Evolutionary conservation across 92 coral and sea anemone genomes (phyloP), one percentile per base, ranked within the genome.

Genomic region (Bergia sp.): DNA sequence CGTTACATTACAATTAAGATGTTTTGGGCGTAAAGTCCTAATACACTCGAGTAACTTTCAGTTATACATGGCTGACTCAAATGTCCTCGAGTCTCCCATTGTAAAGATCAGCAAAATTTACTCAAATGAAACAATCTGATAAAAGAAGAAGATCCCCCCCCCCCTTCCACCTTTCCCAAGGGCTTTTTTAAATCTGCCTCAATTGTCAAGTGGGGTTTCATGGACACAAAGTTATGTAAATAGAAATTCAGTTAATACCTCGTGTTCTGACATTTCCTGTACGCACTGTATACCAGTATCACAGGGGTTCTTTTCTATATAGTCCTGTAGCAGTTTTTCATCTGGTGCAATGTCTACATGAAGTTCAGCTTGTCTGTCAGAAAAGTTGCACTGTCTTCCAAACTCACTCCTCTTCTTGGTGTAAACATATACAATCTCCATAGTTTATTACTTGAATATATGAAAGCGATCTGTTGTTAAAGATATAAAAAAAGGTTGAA

Each of bases 261-360:
- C 99, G 86, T 97, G 99, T 85, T 96, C 99, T 0, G 99, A 97
- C 99, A 97, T 97, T 92, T 97, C 99, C 88, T 97, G 99, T 9
- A 95, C 96, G 93, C 99, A 97, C 76, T 97, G 99, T 79, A 97
- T 97, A 6, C 99, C 99, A 87, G 98, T 97, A 85, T 97, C 99
- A 72, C 99, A 97, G 0, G 99, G 99, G 79, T 97, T 97, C 86
- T 95, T 97, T 91, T 97, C 99, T 74, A 97, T 91, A 73, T 97
- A 97, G 64, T 97, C 99, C 53, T 94, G 96, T 18, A 95, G 90
- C 89, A 97, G 89, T 79, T 96, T 97, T 64, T 97, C 99, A 81
- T 97, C 99, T 42, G 99, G 98, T 18, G 98, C 93, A 79, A 97
- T 97, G 58, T 97, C 99, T 5, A 97, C 99, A 89, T 97, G 99